Conservation (phyloP, 2,797 vertebrate species). For the Acanthornis magna region DNA sequence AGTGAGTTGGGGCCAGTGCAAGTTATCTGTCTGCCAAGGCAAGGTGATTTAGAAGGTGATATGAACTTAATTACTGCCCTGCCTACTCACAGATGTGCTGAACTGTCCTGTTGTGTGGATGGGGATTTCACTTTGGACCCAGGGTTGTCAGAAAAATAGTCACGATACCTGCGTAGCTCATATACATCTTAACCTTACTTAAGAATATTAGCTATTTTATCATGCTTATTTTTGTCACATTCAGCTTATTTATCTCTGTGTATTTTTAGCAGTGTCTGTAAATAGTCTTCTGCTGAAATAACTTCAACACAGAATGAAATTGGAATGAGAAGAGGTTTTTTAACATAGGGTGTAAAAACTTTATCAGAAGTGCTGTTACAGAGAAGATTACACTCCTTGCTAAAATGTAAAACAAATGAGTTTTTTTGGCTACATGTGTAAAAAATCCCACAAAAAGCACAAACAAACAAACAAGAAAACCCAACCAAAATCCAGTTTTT, state of each 20-base stretch:
- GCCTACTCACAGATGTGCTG: background rate
- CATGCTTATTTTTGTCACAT: background rate
- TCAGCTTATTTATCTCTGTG: background rate
- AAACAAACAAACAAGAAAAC: background rate
- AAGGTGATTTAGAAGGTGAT: background rate
- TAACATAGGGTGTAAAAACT: background rate
- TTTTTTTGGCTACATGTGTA: background rate
- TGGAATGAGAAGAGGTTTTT: background rate
- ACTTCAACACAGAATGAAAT: background rate
- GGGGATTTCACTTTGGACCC: background rate
- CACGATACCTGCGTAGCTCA: background rate
- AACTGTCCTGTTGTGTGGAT: background rate
- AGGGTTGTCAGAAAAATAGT: background rate
- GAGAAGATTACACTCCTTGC: background rate
- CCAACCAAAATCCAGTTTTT: background rate
- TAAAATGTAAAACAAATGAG: background rate
- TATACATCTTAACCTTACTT: background rate
- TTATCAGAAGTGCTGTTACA: background rate
- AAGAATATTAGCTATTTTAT: background rate
- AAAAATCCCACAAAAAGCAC: background rate
- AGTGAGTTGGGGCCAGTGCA: rapidly evolving
- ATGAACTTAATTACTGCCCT: background rate
- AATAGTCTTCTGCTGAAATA: background rate
- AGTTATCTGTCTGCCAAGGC: background rate
- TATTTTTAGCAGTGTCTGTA: background rate